These are phyloP conservation scores for Ptilonorhynchus violaceus DNA, from an alignment of 2,113 vertebrate genomes.

Conservation along the genomic window DNA sequence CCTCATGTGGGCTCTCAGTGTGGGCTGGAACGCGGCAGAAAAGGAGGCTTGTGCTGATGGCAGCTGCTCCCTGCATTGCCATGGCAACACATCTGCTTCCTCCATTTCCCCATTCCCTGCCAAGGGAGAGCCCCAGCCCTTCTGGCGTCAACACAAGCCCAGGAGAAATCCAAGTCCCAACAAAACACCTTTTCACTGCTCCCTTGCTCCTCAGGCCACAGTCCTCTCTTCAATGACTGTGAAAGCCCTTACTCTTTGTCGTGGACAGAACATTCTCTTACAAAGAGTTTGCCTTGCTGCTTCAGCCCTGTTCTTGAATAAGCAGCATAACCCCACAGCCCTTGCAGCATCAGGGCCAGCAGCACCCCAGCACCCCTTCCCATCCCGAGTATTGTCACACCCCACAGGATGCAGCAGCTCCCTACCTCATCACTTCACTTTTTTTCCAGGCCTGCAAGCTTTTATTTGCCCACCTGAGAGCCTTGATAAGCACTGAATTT, in stretches of 20 bases:
- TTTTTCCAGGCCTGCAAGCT: neutral
- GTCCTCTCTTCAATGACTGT: neutral
- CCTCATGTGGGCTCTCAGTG: neutral
- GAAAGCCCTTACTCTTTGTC: neutral
- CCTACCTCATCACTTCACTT: neutral
- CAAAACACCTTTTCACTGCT: neutral
- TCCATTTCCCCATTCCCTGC: neutral
- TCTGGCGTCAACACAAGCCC: neutral
- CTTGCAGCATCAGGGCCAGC: neutral
- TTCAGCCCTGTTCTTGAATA: neutral
- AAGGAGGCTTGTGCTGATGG: neutral
- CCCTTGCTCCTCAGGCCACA: neutral
- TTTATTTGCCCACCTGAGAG: neutral
- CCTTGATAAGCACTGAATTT: neutral
- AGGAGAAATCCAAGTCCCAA: neutral
- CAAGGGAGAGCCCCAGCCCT: neutral
- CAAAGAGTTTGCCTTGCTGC: neutral
- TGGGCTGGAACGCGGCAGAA: neutral
- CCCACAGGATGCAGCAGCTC: neutral
- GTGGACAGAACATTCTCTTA: neutral
- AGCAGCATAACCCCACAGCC: fast-evolving
- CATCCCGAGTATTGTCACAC: fast-evolving
- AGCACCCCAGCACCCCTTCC: neutral
- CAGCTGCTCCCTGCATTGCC: neutral
- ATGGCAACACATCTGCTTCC: constrained; percentile 26